Evolutionary conservation across 2,888 invertebrate species (phyloP), one percentile per base, ranked within the genome.

Genomic region (Eutolmus rufibarbis): DNA sequence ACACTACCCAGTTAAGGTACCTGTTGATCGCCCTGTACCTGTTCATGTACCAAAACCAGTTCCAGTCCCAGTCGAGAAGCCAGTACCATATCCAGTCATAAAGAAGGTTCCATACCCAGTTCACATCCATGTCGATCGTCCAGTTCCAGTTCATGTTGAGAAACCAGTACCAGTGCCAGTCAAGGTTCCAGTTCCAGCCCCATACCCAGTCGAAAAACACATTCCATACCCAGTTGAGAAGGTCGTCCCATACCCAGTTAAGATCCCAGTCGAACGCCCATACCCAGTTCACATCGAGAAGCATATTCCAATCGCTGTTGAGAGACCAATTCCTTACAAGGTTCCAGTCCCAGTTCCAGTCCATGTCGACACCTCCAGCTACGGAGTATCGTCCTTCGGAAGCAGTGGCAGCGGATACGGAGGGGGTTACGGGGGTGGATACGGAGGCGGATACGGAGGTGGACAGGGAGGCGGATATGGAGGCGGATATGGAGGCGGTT

Each of bases 151-250:
- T 94, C 90, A 90, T 87, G 89, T 90, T 56, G 91, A 91, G 90
- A 96, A 96, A 90, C 94, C 94, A 86, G 93, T 96, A 57, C 94
- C 94, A 90, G 94, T 96, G 57, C 95, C 93, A 93, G 95, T 95
- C 88, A 95, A 96, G 92, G 96, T 96, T 88, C 95, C 94, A 90
- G 95, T 95, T 28, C 95, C 95, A 89, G 95, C 95, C 92, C 95
- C 95, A 89, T 95, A 95, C 93, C 95, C 95, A 87, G 95, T 95
- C 1, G 91, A 93, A 89, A 92, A 94, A 74, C 94, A 94, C 56
- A 87, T 90, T 43, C 96, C 95, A 4, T 95, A 95, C 90, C 95
- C 96, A 43, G 96, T 96, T 0, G 94, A 95, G 87, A 95, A 95
- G 89, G 94, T 94, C 89, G 94, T 95, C 3, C 96, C 95, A 85